Percentiles rank a stretch among this genome's conserved stretches.
These are phyloP conservation scores for Percina caprodes DNA, from an alignment of 2,113 vertebrate species.

Conservation along the genomic window DNA sequence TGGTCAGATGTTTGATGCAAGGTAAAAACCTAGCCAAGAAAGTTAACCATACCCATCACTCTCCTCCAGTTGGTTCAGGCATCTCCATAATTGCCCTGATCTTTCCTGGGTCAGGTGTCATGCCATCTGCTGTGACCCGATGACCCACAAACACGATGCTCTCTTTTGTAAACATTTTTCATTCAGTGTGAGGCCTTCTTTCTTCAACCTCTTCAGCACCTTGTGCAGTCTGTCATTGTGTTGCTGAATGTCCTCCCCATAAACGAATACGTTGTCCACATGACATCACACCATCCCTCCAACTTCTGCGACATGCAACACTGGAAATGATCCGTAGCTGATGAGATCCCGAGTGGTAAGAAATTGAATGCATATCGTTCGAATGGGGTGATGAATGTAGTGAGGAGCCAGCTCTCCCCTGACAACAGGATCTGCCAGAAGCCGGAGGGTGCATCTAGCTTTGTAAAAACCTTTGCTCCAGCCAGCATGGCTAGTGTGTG, in stretches of 20 bases:
- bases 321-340: conserved; percentile 10
- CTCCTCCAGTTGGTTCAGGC: conserved; percentile 20
- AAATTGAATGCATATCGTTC: conserved; percentile 21
- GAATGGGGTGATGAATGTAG: background rate
- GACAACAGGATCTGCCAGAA: background rate
- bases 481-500: background rate
- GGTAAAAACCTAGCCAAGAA: too few relatives aligned
- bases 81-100: conserved; percentile 18
- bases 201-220: background rate
- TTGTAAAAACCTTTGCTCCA: background rate
- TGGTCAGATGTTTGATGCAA: too few relatives aligned
- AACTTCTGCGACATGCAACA: conserved; percentile 10
- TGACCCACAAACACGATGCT: conserved; percentile 16
- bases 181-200: conserved; percentile 9
- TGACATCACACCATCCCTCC: background rate
- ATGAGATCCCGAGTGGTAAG: conserved; percentile 9
- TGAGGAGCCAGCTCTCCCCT: background rate
- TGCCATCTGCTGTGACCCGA: conserved; percentile 12
- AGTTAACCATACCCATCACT: conserved; percentile 45
- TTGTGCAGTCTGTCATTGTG: background rate
- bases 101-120: conserved; percentile 35
- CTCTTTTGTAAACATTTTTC: conserved; percentile 26
- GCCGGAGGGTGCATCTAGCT: background rate
- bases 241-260: conserved; percentile 4
- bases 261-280: background rate